phyloP scores from a whole-genome alignment of 2,888 invertebrate species.

The Erebia aethiops region DNA sequence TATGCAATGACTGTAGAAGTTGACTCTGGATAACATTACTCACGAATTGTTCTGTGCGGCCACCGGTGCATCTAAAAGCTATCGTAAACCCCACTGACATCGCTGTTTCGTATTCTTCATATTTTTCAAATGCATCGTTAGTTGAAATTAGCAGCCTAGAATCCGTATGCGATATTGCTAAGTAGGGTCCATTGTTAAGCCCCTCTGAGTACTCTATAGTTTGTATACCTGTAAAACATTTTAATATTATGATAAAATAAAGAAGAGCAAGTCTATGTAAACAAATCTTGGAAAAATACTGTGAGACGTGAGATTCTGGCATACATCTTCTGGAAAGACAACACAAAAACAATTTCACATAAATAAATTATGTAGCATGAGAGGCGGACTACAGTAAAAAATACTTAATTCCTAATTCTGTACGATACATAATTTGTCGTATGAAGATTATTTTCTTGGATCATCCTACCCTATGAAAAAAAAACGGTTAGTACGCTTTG shows the following conservation, averaged over 20 bases:
- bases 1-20: not conserved
- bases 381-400: too few species aligned
- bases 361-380: too few species aligned
- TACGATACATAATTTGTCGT: too few species aligned
- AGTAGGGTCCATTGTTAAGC: slow-evolving; percentile 57
- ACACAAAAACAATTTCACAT: too few species aligned
- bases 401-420: too few species aligned
- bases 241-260: not conserved
- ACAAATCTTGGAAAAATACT: too few species aligned
- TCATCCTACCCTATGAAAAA: too few species aligned
- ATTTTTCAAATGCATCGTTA: slow-evolving; percentile 53
- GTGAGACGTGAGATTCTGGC: too few species aligned
- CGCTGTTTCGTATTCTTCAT: slow-evolving; percentile 65
- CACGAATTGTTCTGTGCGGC: slow-evolving; percentile 50
- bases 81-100: slow-evolving; percentile 51
- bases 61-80: slow-evolving; percentile 56
- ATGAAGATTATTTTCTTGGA: too few species aligned
- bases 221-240: slow-evolving; percentile 51
- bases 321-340: too few species aligned
- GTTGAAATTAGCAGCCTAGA: slow-evolving; percentile 55
- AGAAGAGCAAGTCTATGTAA: too few species aligned
- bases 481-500: too few species aligned
- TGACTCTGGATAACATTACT: slow-evolving; percentile 42
- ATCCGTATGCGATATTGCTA: slow-evolving; percentile 46
- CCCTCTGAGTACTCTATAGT: slow-evolving; percentile 48